These are phyloP conservation scores for Lepilemur ruficaudatus DNA, from an alignment of 2,797 vertebrate species.

Conservation along the genomic window DNA sequence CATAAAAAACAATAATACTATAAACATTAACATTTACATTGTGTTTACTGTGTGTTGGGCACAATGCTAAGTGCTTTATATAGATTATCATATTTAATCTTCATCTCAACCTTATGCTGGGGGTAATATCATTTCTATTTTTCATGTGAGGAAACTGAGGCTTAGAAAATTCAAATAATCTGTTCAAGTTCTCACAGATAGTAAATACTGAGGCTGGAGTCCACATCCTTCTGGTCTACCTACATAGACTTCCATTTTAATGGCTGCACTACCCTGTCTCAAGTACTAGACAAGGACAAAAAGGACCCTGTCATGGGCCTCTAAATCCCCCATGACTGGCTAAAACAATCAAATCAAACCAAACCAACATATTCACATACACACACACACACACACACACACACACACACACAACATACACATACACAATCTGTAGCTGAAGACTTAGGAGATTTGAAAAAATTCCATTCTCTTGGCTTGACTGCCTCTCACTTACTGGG, in stretches of 20 bases:
- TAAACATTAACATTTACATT: not conserved
- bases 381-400: not conserved
- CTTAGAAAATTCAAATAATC: not conserved
- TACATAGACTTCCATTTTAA: not conserved
- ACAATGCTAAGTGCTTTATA: not conserved
- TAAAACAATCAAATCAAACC: not conserved
- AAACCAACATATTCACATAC: not conserved
- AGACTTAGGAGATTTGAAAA: not conserved
- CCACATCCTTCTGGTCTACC: not conserved
- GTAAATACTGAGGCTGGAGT: not conserved
- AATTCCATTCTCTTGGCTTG: not conserved
- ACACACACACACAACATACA: not conserved
- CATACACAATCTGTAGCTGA: not conserved
- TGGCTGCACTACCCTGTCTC: not conserved
- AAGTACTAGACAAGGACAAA: not conserved
- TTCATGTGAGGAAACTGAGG: conserved; percentile 18
- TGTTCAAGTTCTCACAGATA: not conserved
- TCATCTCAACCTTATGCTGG: not conserved
- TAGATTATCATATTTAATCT: not conserved
- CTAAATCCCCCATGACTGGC: not conserved
- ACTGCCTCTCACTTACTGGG: not conserved
- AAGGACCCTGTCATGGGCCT: not conserved
- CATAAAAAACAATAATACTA: not conserved
- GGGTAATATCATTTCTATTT: not conserved
- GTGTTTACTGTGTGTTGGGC: not conserved